These are phyloP conservation scores for Chitala chitala DNA, from an alignment of 2,113 vertebrate species.

Conservation along the genomic window DNA sequence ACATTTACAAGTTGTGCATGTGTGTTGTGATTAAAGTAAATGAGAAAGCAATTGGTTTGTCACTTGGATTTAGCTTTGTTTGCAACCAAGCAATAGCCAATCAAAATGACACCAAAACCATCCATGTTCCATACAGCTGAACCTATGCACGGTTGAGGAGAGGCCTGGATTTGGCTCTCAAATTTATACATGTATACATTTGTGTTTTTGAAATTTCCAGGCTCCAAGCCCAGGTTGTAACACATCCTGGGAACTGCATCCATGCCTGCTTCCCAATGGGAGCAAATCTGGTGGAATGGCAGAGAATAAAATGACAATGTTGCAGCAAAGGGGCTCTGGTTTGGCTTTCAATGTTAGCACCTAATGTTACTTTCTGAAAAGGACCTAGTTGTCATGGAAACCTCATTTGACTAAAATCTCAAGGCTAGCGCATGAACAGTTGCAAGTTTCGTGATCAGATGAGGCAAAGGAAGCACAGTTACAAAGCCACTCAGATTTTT, in stretches of 20 bases:
- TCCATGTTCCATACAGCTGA: too few relatives aligned
- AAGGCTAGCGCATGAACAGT: neutral
- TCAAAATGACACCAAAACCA: too few relatives aligned
- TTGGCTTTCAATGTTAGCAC: constrained; percentile 14
- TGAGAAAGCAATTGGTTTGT: too few relatives aligned
- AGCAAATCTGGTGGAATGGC: neutral
- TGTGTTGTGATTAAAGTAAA: too few relatives aligned
- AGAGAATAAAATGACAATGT: constrained; percentile 10
- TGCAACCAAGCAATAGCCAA: too few relatives aligned
- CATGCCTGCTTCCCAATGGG: neutral
- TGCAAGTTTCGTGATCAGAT: neutral
- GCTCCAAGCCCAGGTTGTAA: neutral
- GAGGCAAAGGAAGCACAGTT: neutral
- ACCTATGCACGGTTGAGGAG: too few relatives aligned
- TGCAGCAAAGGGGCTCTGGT: neutral
- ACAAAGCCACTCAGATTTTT: neutral
- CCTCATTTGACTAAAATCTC: constrained; percentile 7
- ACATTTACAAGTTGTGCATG: too few relatives aligned
- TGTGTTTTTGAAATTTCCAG: constrained; percentile 1
- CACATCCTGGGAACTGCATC: neutral
- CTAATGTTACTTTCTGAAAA: constrained; percentile 15
- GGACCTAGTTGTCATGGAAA: constrained; percentile 23
- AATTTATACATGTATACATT: too few relatives aligned
- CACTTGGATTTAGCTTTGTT: too few relatives aligned
- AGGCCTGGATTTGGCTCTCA: too few relatives aligned